A percentile compares a stretch with the other conserved stretches of the same genome.
Conservation (phyloP, 2,797 vertebrate species). For the Phrynocephalus guinanensis region DNA sequence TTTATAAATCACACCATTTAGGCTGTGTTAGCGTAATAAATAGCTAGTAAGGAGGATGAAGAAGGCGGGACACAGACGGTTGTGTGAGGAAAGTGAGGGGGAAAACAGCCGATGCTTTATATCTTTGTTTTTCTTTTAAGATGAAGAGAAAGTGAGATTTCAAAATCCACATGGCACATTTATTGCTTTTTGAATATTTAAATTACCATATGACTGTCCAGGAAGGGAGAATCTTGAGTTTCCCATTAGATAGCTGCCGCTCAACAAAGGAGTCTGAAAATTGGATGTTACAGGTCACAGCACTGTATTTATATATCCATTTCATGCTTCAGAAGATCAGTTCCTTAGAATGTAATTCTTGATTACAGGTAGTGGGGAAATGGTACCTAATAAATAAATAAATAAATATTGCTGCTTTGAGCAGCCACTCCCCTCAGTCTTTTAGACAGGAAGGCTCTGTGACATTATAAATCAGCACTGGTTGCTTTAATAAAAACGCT, state of each 20-base stretch:
- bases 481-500: slow-evolving; percentile 12
- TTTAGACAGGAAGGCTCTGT: slow-evolving; percentile 25
- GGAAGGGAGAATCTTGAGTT: slow-evolving; percentile 62
- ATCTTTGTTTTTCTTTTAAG: slow-evolving; percentile 35
- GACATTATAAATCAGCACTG: not conserved
- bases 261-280: slow-evolving; percentile 70
- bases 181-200: slow-evolving; percentile 64
- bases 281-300: slow-evolving; percentile 71
- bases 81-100: not conserved
- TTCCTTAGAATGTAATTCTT: slow-evolving; percentile 62
- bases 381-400: slow-evolving; percentile 48
- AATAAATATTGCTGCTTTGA: slow-evolving; percentile 37
- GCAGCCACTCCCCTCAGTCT: slow-evolving; percentile 13
- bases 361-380: slow-evolving; percentile 59
- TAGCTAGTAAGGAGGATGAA: not conserved
- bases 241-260: slow-evolving; percentile 54
- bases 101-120: not conserved
- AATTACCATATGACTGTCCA: slow-evolving; percentile 51
- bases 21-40: not conserved
- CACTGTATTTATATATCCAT: slow-evolving; percentile 71
- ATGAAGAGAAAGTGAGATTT: slow-evolving; percentile 42
- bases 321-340: slow-evolving; percentile 73
- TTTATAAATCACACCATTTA: accelerated
- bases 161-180: slow-evolving; percentile 52
- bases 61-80: not conserved